A percentile compares a stretch with the other conserved stretches of the same genome.
These are phyloP conservation scores for silkworm (Bombyx mori) DNA, from an alignment of 1,140 invertebrate species.

Conservation along the genomic window DNA sequence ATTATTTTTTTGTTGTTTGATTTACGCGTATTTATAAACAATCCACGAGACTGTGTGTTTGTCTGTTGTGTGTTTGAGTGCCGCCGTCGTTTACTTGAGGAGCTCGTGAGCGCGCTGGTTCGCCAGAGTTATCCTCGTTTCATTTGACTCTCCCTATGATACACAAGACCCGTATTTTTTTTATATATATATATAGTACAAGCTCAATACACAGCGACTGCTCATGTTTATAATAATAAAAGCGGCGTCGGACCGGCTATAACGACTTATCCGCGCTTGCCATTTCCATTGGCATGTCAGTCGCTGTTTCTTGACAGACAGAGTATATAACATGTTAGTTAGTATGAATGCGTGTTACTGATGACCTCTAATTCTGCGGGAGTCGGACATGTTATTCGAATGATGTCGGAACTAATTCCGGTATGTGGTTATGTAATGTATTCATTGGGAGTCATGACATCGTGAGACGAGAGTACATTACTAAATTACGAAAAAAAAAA, in stretches of 20 bases:
- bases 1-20: too few relatives aligned
- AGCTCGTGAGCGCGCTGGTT: conserved; percentile 88
- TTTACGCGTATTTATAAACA: background rate
- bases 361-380: conserved; percentile 34
- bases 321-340: conserved; percentile 21
- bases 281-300: conserved; percentile 11
- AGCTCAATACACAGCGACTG: conserved; percentile 32
- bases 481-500: too few relatives aligned
- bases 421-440: conserved; percentile 18
- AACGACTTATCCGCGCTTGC: too few relatives aligned
- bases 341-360: conserved; percentile 28
- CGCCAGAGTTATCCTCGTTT: conserved; percentile 86
- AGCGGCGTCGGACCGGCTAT: too few relatives aligned
- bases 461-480: conserved; percentile 15
- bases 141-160: conserved; percentile 78
- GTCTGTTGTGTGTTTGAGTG: conserved; percentile 31
- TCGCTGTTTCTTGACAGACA: conserved; percentile 23
- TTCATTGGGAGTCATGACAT: conserved; percentile 36
- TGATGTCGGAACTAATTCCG: conserved; percentile 18
- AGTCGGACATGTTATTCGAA: conserved; percentile 33
- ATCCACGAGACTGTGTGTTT: conserved; percentile 52
- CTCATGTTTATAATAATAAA: background rate
- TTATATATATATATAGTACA: conserved; percentile 12
- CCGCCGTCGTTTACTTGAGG: conserved; percentile 78
- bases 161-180: conserved; percentile 53